Percentiles rank a stretch among this genome's conserved stretches.
Evolutionary conservation across 1,140 invertebrate genomes (phyloP).

Genomic region (Zaprionus lachaisei): DNA sequence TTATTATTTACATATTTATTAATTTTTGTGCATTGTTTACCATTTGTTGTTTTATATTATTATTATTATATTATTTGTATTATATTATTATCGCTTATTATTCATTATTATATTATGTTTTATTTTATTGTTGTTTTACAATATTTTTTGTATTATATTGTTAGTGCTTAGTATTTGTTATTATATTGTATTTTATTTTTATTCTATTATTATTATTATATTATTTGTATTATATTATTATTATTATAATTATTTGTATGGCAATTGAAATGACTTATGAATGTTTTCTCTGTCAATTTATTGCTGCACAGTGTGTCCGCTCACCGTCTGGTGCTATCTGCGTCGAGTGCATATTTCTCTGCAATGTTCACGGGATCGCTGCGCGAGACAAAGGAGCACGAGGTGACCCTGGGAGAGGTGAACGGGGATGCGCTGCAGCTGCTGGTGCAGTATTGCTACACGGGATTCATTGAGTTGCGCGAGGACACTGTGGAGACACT

Average conservation of each 20-base stretch:
- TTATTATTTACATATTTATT: not conserved
- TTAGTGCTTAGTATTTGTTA: too few species aligned
- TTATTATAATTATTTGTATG: too few species aligned
- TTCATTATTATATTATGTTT: not conserved
- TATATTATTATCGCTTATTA: not conserved
- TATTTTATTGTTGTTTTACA: too few species aligned
- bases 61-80: not conserved
- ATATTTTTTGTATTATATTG: too few species aligned
- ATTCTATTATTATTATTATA: too few species aligned
- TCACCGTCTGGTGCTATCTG: constrained; percentile 92
- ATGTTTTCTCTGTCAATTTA: not conserved
- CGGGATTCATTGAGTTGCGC: constrained; percentile 89
- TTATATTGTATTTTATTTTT: too few species aligned
- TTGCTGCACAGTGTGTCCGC: constrained; percentile 85
- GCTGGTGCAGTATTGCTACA: constrained; percentile 96
- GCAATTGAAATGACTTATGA: not conserved
- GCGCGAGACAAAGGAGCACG: constrained; percentile 92
- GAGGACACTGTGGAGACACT: constrained; percentile 94
- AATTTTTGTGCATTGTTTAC: not conserved
- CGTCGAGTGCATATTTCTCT: constrained; percentile 96
- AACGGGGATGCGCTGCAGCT: constrained; percentile 93
- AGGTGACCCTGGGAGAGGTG: constrained; percentile 93
- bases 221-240: too few species aligned
- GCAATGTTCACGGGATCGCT: constrained; percentile 97
- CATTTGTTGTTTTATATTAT: not conserved